Conservation (phyloP, 2,888 invertebrate genomes). For the Elmis aenea region DNA sequence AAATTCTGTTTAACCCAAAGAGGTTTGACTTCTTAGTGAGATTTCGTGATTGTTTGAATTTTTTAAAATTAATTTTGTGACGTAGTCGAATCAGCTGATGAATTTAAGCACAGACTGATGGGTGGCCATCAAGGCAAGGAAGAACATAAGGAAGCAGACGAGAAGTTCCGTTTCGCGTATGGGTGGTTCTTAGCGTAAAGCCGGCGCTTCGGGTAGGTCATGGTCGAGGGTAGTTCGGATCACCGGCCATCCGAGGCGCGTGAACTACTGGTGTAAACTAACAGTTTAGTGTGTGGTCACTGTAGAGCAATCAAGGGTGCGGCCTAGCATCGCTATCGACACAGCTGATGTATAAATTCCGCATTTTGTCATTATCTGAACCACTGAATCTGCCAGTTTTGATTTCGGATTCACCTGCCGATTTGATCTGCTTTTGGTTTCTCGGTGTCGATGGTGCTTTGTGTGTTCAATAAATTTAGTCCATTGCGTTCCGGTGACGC, state of each 20-base stretch:
- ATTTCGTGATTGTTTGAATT: too few species aligned
- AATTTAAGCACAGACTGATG: too few species aligned
- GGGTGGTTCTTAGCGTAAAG: constrained; percentile 44
- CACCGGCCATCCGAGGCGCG: constrained; percentile 45
- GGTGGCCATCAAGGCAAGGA: too few species aligned
- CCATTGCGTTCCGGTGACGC: too few species aligned
- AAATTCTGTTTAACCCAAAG: too few species aligned
- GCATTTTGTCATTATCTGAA: constrained; percentile 33
- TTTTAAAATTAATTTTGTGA: too few species aligned
- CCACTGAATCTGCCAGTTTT: constrained; percentile 33
- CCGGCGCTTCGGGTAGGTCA: constrained; percentile 41
- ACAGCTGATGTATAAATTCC: constrained; percentile 37
- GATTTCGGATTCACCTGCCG: constrained; percentile 27
- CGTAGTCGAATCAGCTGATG: too few species aligned
- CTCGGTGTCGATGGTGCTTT: too few species aligned
- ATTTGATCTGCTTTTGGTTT: constrained; percentile 1
- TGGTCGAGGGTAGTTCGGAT: constrained; percentile 48
- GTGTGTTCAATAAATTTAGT: too few species aligned
- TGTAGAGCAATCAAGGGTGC: constrained; percentile 42
- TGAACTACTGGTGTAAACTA: constrained; percentile 40
- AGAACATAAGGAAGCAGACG: constrained; percentile 16
- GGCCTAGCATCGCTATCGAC: constrained; percentile 34
- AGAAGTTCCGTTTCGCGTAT: constrained; percentile 24
- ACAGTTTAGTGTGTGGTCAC: constrained; percentile 46
- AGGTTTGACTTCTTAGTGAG: too few species aligned